These are phyloP conservation scores for Bergia sp. DNA, from an alignment of 92 coral and sea anemone genomes.

Conservation along the genomic window DNA sequence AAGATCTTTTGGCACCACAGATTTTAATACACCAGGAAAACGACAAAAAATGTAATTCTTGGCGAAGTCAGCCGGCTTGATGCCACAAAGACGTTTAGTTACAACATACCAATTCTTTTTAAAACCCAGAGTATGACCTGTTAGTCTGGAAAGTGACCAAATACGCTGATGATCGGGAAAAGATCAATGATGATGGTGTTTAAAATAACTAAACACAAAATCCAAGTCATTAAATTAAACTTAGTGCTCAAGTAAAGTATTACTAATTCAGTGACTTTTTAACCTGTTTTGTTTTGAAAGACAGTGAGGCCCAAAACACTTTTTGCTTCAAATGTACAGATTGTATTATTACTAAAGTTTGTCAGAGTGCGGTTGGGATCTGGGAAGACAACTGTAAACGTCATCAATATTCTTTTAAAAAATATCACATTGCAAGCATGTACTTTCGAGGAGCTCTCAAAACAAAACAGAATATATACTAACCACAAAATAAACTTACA, in stretches of 20 bases:
- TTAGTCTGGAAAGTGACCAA: constrained; percentile 25
- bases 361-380: neutral
- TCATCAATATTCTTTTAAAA: neutral
- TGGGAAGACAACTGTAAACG: constrained; percentile 8
- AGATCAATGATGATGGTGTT: neutral
- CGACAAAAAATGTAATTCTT: constrained; percentile 27
- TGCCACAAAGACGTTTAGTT: constrained; percentile 42
- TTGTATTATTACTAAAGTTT: neutral
- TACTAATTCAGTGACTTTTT: neutral
- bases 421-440: neutral
- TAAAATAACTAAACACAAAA: neutral
- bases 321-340: neutral
- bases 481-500: constrained; percentile 5
- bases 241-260: neutral
- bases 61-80: neutral
- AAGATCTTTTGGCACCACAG: constrained; percentile 36
- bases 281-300: neutral
- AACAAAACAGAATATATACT: neutral
- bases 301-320: neutral
- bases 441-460: neutral
- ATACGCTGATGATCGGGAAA: neutral
- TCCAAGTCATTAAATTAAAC: neutral
- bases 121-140: constrained; percentile 33
- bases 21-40: constrained; percentile 11
- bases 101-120: constrained; percentile 43